Evolutionary conservation across 2,888 invertebrate species (phyloP), one percentile per base, ranked within the genome.

Genomic region (Cerastis leucographa): DNA sequence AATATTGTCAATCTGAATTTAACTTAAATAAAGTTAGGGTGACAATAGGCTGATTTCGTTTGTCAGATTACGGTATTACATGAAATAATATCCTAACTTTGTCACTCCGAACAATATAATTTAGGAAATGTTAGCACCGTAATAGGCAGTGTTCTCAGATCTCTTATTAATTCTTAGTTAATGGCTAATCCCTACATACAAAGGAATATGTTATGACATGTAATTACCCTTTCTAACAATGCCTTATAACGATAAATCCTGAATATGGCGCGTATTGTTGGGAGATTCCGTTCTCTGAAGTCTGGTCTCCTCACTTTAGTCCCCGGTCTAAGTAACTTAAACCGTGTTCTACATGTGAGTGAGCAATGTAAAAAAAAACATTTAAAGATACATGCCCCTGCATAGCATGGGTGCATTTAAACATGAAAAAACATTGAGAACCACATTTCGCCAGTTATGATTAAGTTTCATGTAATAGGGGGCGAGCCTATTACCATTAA

Each of bases 101-200:
- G 71, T 71, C 29, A 5, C 6, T 4, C 25, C 11, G 8, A 35
- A 51, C 29, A 19, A 74, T 29, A 42, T 74, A 3, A 42, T 74
- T 74, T n/a, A 17, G 19, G 44, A 65, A 11, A 64, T 40, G 25
- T 9, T 9, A 54, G 7, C 29, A 64, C 19, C 25, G 25, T 59
- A 71, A 46, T 71, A 61, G 17, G 35, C 49, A n/a, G 8, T 22
- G 42, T 76, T 46, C 54, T 35, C 54, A 5, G 62, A 76, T 44
- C 64, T 46, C 19, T 19, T 64, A 54, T 25, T 22, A 5, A 65
- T 56, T 46, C 40, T 44, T 35, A 9, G 25, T 44, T 35, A 51
- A 76, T 64, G 42, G 25, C 22, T 49, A 59, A 72, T 49, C 35
- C 17, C 19, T 12, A 40, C 1, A 44, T 11, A 74, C 76, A 75